Evolutionary conservation across 2,113 vertebrate species (phyloP).

Genomic region (Tenrec ecaudatus): DNA sequence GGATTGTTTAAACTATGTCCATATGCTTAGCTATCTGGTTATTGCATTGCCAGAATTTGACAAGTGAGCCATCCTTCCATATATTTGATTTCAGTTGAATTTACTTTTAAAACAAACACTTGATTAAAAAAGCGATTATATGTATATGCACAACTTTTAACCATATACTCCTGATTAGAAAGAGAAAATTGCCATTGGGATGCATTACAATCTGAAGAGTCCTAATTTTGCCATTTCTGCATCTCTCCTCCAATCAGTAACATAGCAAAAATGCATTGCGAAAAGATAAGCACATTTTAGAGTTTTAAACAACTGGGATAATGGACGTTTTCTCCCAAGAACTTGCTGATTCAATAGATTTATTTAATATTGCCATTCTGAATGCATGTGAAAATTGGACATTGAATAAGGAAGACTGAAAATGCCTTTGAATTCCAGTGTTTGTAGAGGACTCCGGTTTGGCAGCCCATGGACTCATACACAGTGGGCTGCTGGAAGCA

Average conservation of each 20-base stretch:
- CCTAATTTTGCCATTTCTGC: neutral
- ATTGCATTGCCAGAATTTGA: neutral
- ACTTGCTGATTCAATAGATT: neutral
- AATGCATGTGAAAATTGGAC: neutral
- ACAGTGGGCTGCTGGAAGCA: too few species aligned
- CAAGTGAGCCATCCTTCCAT: neutral
- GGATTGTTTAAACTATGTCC: neutral
- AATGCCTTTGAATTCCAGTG: too few species aligned
- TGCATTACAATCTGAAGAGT: neutral
- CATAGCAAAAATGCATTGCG: neutral
- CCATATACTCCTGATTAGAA: neutral
- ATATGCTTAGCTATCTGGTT: neutral
- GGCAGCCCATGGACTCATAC: too few species aligned
- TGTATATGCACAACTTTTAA: neutral
- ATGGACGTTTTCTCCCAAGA: neutral
- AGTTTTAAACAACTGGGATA: neutral
- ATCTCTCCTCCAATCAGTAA: neutral
- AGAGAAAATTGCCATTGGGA: neutral
- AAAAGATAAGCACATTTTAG: neutral
- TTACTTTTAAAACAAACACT: neutral
- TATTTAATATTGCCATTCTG: neutral
- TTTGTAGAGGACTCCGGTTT: too few species aligned
- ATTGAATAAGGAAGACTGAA: too few species aligned
- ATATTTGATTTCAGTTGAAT: neutral
- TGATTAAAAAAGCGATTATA: neutral